These are phyloP conservation scores for Neuroscelio doddi DNA, from an alignment of 2,888 invertebrate genomes.

Conservation along the genomic window DNA sequence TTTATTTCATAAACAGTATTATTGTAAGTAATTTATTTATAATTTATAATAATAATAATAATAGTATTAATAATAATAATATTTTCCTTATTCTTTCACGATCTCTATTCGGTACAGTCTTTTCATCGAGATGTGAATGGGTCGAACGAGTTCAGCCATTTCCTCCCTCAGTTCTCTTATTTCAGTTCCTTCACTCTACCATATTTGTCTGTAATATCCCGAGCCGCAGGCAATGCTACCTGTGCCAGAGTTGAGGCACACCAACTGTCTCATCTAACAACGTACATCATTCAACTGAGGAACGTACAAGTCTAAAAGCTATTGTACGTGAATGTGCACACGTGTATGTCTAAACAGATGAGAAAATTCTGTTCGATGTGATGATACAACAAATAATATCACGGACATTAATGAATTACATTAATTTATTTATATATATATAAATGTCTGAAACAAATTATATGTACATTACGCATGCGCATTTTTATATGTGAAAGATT, in stretches of 20 bases:
- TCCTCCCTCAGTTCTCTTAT: conserved; percentile 61
- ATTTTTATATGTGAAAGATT: too few relatives aligned
- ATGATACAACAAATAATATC: conserved; percentile 3
- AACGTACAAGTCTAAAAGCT: conserved; percentile 21
- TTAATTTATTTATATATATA: too few relatives aligned
- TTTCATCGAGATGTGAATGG: conserved; percentile 70
- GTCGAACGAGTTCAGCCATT: conserved; percentile 71
- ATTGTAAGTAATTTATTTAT: too few relatives aligned
- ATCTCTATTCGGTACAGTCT: conserved; percentile 66
- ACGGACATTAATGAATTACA: neutral
- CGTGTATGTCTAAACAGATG: conserved; percentile 31
- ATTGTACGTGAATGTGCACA: conserved; percentile 36
- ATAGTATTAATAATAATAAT: conserved; percentile 71
- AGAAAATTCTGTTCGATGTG: neutral
- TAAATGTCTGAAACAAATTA: too few relatives aligned
- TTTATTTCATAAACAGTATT: too few relatives aligned
- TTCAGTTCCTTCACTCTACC: conserved; percentile 47
- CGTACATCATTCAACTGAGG: conserved; percentile 36
- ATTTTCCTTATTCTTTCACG: conserved; percentile 69
- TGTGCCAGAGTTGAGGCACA: conserved; percentile 17
- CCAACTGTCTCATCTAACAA: conserved; percentile 23
- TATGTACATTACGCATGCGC: too few relatives aligned
- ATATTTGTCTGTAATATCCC: conserved; percentile 29
- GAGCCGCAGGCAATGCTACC: conserved; percentile 35
- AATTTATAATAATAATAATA: too few relatives aligned